These are phyloP conservation scores for Embiotoca jacksoni DNA, from an alignment of 2,113 vertebrate genomes.

Conservation along the genomic window DNA sequence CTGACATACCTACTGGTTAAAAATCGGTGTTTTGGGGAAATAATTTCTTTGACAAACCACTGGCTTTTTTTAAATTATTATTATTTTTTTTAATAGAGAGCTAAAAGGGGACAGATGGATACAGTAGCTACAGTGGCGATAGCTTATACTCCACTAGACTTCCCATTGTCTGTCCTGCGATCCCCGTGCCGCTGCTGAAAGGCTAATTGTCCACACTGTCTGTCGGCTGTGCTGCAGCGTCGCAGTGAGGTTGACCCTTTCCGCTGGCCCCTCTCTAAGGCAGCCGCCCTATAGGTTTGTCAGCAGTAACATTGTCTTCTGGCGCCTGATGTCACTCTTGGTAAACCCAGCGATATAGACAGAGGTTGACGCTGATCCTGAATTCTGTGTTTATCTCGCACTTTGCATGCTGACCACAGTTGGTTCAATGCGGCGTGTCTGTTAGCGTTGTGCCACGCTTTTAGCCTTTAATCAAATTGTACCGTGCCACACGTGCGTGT, in stretches of 20 bases:
- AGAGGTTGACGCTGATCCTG: slow-evolving; percentile 49
- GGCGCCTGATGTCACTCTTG: slow-evolving; percentile 73
- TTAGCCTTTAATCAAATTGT: not conserved
- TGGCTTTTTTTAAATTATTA: not conserved
- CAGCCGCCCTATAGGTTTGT: slow-evolving; percentile 64
- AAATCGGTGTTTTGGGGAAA: not conserved
- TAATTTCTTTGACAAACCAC: not conserved
- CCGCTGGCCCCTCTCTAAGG: slow-evolving; percentile 72
- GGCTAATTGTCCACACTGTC: slow-evolving; percentile 55
- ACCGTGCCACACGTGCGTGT: too few species aligned
- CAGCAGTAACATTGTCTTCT: slow-evolving; percentile 85
- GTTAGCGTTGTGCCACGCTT: not conserved
- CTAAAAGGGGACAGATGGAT: slow-evolving; percentile 5
- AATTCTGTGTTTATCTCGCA: slow-evolving; percentile 32
- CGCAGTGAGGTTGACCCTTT: slow-evolving; percentile 54
- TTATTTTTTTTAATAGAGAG: not conserved
- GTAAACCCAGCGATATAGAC: slow-evolving; percentile 63
- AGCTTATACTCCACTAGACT: slow-evolving; percentile 20
- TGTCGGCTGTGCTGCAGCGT: slow-evolving; percentile 10
- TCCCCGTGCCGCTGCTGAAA: slow-evolving; percentile 52
- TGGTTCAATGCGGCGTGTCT: not conserved
- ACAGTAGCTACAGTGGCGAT: slow-evolving; percentile 13
- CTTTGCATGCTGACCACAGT: slow-evolving; percentile 3
- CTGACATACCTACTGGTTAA: not conserved
- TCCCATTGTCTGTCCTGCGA: slow-evolving; percentile 46